Conservation (phyloP, 2,888 invertebrate species). For the Lasius fuliginosus region DNA sequence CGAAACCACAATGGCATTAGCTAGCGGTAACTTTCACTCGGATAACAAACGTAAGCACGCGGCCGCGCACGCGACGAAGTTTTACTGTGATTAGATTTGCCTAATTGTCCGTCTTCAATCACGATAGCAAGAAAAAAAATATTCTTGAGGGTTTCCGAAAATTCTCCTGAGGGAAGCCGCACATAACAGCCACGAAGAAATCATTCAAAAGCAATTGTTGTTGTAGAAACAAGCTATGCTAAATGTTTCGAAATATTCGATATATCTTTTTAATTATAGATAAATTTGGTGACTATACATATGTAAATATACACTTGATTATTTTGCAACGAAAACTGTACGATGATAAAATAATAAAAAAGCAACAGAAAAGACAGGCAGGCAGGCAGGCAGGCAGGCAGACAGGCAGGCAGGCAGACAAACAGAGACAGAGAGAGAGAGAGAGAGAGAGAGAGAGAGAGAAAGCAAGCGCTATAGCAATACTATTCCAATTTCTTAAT, state of each 20-base stretch:
- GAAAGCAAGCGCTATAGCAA: too few relatives aligned
- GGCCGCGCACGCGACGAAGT: slow-evolving; percentile 43
- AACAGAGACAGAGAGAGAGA: background rate
- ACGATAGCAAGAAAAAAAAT: background rate
- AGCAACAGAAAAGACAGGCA: background rate
- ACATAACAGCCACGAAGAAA: background rate
- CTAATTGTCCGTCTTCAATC: slow-evolving; percentile 44
- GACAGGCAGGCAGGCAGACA: background rate
- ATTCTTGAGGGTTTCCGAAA: background rate
- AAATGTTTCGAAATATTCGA: background rate
- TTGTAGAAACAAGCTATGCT: background rate
- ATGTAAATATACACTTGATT: background rate
- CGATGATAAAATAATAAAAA: background rate
- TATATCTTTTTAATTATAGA: background rate
- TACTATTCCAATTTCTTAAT: background rate
- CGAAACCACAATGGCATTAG: slow-evolving; percentile 56
- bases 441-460: too few relatives aligned
- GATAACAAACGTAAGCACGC: slow-evolving; percentile 65
- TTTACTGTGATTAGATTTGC: slow-evolving; percentile 51
- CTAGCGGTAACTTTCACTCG: slow-evolving; percentile 70
- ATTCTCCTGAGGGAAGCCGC: slow-evolving; percentile 10
- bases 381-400: too few relatives aligned
- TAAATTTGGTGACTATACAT: background rate
- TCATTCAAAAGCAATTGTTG: slow-evolving; percentile 20
- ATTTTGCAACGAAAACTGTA: background rate